phyloP scores from a whole-genome alignment of 2,797 vertebrate species.

The Micrastur ruficollis region DNA sequence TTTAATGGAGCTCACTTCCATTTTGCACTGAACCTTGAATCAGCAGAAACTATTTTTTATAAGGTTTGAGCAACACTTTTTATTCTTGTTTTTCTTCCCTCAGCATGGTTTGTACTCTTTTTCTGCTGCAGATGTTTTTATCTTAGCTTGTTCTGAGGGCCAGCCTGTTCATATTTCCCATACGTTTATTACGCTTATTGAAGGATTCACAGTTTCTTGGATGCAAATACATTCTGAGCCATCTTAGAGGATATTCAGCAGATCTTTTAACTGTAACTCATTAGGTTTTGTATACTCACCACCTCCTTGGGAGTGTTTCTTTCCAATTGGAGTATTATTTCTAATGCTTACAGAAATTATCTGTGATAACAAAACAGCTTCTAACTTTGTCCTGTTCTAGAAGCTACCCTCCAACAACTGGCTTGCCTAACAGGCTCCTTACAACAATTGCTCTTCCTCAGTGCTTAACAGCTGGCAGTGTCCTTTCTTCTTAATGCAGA shows the following conservation, averaged over 20 bases:
- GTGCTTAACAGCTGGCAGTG: neutral
- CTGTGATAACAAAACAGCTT: neutral
- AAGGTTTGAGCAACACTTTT: neutral
- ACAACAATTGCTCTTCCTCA: neutral
- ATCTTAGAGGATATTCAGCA: neutral
- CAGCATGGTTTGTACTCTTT: neutral
- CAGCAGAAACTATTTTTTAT: neutral
- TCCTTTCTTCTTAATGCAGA: neutral
- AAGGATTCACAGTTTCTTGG: neutral
- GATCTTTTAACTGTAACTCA: neutral
- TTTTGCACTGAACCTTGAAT: neutral
- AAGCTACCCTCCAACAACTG: neutral
- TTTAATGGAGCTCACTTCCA: neutral
- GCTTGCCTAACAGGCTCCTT: neutral
- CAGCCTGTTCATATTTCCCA: neutral
- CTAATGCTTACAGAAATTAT: neutral
- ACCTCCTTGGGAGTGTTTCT: neutral
- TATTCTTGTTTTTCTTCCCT: neutral
- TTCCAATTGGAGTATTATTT: neutral
- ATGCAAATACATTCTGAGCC: neutral
- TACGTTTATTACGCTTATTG: neutral
- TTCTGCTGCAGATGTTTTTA: neutral
- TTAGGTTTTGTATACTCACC: neutral
- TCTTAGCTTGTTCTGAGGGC: neutral
- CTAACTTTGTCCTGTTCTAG: neutral